Percentiles rank a stretch among this genome's conserved stretches.
Conservation (phyloP, 2,797 vertebrate genomes). For the Tenualosa thibaudeaui region DNA sequence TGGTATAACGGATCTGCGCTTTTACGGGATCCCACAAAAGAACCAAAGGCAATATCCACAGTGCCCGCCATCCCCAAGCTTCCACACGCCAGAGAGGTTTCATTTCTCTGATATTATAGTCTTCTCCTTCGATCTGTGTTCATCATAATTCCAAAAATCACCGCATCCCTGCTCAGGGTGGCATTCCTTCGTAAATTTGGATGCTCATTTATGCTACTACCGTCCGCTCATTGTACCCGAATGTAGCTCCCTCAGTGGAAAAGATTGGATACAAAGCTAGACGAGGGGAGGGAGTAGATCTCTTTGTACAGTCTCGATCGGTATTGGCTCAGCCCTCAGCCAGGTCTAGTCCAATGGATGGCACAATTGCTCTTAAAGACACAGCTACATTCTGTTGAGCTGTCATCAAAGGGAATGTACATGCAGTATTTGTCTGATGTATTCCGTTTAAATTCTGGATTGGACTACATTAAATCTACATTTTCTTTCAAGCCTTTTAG, state of each 20-base stretch:
- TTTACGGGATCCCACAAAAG: slow-evolving; percentile 62
- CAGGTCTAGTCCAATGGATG: neutral
- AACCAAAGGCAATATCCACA: slow-evolving; percentile 62
- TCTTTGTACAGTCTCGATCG: slow-evolving; percentile 31
- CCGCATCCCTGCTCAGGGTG: neutral
- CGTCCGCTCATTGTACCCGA: neutral
- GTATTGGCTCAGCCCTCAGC: slow-evolving; percentile 28
- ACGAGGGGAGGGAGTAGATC: slow-evolving; percentile 53
- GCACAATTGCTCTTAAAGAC: neutral
- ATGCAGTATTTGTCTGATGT: neutral
- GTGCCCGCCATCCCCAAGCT: slow-evolving; percentile 49
- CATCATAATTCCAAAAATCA: neutral
- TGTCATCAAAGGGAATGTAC: neutral
- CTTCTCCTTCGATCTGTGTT: neutral
- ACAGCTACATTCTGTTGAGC: neutral
- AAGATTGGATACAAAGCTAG: slow-evolving; percentile 25
- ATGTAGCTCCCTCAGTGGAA: neutral
- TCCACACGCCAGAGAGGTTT: neutral
- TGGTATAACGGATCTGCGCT: slow-evolving; percentile 81
- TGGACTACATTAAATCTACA: neutral
- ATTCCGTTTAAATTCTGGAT: neutral
- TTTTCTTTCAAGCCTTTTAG: neutral
- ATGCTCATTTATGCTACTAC: slow-evolving; percentile 19
- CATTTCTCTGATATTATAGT: slow-evolving; percentile 15
- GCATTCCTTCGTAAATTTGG: neutral